Base-by-base conservation (phyloP, 2,888 invertebrate species). In the Drosophila gaucha region DNA sequence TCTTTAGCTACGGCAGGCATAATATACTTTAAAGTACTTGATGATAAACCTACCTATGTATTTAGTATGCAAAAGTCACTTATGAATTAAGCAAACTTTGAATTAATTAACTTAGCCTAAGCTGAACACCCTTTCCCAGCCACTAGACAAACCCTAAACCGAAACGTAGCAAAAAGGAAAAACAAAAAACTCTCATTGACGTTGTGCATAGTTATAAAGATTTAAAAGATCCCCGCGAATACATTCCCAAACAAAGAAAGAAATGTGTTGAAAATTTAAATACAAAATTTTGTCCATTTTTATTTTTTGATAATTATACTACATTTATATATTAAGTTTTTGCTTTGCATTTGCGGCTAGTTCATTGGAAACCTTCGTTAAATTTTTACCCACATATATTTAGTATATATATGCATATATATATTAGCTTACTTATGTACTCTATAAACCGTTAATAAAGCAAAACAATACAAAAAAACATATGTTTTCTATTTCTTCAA, bases 21-120 rank as follows among this genome's bases (percentile, higher is more conserved):
- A 64, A 67, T 46, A 64, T 51, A 65, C 56, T 41, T 67, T 46
- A 67, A 63, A 78, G 52, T 57, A 65, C 56, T 44, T 67, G 46
- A 73, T 59, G 43, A 74, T 67, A 78, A 75, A 59, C 24, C 60
- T 22, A 59, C 20, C 67, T 51, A 47, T 77, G 63, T 84, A 82
- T 79, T 71, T 85, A 83, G 87, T 88, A 88, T 67, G 85, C 84
- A 83, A 78, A 57, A 80, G 84, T 84, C 88, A 88, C 79, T 84
- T 84, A 84, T 88, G 72, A 88, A 78, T 69, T 84, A 88, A 84
- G 84, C 88, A 83, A 86, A 71, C 77, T 75, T 80, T 86, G 24
- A 35, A 49, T 86, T 76, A 82, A 70, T 74, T 82, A 64, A 43
- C 58, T 56, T 75, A 74, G 67, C 52, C 47, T 84, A 82, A 69